Percentiles rank a stretch among this genome's conserved stretches.
Conservation (phyloP, 2,113 vertebrate species). For the Malurus alboscapulatus region DNA sequence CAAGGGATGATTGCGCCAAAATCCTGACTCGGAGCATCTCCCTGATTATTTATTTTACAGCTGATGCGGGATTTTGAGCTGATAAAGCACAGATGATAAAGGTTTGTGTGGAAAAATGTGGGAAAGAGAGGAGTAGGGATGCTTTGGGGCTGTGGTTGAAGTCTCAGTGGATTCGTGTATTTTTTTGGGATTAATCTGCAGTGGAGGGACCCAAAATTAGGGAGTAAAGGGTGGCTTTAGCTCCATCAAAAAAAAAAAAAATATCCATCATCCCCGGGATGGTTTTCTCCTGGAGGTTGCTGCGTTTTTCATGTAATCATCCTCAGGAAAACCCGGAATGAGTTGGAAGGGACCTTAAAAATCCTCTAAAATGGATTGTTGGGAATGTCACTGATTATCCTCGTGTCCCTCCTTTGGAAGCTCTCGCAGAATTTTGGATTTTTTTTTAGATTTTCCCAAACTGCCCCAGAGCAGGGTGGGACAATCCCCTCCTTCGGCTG, state of each 20-base stretch:
- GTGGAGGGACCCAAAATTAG: not conserved
- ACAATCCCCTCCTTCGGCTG: accelerated
- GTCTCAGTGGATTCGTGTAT: accelerated
- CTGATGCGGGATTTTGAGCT: not conserved
- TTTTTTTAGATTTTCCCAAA: not conserved
- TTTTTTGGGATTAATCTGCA: not conserved
- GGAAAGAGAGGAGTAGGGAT: not conserved
- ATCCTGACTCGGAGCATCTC: not conserved
- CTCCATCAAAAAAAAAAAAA: too few species aligned
- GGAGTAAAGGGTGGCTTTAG: not conserved
- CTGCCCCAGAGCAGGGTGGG: not conserved
- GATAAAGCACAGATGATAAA: not conserved
- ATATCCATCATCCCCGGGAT: too few species aligned
- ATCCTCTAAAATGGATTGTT: too few species aligned
- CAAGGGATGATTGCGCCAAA: not conserved
- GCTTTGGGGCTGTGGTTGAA: not conserved
- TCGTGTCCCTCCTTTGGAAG: accelerated
- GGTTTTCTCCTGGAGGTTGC: not conserved
- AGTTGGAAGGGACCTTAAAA: not conserved
- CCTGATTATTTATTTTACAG: not conserved
- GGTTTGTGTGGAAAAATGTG: not conserved
- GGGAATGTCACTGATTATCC: not conserved
- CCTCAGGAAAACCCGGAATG: not conserved
- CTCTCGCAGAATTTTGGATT: not conserved
- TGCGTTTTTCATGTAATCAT: not conserved